A percentile compares a stretch with the other conserved stretches of the same genome.
These are phyloP conservation scores for Caenorhabditis panamensis DNA, from an alignment of 2,888 invertebrate species.

Conservation along the genomic window DNA sequence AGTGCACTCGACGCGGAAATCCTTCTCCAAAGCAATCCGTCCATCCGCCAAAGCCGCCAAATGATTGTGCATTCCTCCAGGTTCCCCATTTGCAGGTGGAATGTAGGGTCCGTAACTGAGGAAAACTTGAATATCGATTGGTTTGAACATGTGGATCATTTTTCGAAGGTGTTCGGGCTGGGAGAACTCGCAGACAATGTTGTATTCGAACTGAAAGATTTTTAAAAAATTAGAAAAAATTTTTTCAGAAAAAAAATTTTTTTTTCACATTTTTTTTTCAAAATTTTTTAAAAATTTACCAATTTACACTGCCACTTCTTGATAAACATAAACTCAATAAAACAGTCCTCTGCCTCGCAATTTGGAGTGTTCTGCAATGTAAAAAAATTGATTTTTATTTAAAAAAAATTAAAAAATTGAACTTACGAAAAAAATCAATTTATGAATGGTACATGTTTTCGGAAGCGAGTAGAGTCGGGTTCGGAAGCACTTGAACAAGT, in stretches of 20 bases:
- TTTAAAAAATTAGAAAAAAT: not conserved
- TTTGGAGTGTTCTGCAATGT: slow-evolving; percentile 29
- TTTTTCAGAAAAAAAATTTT: not conserved
- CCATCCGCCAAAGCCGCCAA: slow-evolving; percentile 19
- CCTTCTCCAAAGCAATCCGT: slow-evolving; percentile 12
- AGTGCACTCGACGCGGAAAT: slow-evolving; percentile 21
- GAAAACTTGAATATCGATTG: slow-evolving; percentile 10
- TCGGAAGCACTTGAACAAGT: slow-evolving; percentile 13
- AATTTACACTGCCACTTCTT: slow-evolving; percentile 38
- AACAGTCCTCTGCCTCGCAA: slow-evolving; percentile 47
- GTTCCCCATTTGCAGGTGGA: not conserved
- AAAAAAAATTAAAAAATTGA: not conserved
- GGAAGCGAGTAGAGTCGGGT: slow-evolving; percentile 35
- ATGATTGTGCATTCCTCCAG: slow-evolving; percentile 15
- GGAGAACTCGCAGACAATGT: slow-evolving; percentile 22
- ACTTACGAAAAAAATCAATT: slow-evolving; percentile 23
- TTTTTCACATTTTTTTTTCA: not conserved
- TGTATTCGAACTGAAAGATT: slow-evolving; percentile 30
- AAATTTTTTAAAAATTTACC: slow-evolving; percentile 16
- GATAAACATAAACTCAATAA: slow-evolving; percentile 34
- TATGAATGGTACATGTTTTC: slow-evolving; percentile 14
- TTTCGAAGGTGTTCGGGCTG: slow-evolving; percentile 43
- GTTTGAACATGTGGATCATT: slow-evolving; percentile 46
- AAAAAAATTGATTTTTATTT: not conserved
- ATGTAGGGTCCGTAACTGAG: slow-evolving; percentile 25